Percentiles rank a stretch among this genome's conserved stretches.
Evolutionary conservation across 2,797 vertebrate species (phyloP).

Genomic region (Myiotriccus ornatus): DNA sequence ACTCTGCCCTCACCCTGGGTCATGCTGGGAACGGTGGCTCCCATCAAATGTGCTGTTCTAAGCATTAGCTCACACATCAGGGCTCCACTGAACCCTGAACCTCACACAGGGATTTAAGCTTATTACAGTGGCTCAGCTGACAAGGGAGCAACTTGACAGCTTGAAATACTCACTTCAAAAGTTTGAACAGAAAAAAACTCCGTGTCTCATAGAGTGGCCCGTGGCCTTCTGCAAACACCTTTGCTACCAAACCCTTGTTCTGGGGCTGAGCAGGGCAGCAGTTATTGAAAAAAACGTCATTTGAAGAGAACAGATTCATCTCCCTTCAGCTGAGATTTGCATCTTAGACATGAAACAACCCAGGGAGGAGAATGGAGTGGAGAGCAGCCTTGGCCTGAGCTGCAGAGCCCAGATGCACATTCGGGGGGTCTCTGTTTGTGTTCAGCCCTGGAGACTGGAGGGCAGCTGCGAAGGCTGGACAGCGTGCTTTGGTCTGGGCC

Average conservation of each 20-base stretch:
- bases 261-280: not conserved
- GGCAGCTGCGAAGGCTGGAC: not conserved
- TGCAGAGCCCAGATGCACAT: not conserved
- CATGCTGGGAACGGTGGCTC: not conserved
- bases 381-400: not conserved
- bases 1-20: not conserved
- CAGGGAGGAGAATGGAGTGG: not conserved
- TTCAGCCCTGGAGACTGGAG: not conserved
- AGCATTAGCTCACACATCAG: not conserved
- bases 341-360: not conserved
- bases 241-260: not conserved
- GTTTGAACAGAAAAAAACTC: not conserved
- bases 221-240: not conserved
- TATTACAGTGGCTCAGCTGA: not conserved
- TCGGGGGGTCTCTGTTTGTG: not conserved
- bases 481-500: not conserved
- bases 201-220: not conserved
- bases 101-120: not conserved
- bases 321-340: not conserved
- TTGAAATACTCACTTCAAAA: not conserved
- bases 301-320: accelerated
- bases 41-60: not conserved
- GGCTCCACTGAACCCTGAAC: not conserved
- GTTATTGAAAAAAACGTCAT: not conserved
- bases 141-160: not conserved